Conservation (phyloP, 2,888 invertebrate genomes). For the Agriopis aurantiaria region DNA sequence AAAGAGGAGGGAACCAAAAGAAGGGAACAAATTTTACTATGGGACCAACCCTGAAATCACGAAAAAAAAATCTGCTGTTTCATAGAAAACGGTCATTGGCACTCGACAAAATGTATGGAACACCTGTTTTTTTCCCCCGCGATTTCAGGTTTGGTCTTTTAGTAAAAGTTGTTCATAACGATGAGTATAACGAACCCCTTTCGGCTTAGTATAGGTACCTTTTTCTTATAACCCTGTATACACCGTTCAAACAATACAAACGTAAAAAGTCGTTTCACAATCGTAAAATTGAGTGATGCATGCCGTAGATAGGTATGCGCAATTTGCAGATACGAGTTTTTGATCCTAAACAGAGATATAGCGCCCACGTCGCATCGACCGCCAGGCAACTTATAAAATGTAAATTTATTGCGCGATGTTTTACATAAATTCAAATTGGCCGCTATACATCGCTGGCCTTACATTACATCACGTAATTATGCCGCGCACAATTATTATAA, state of each 20-base stretch:
- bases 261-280: slow-evolving; percentile 25
- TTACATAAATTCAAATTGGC: slow-evolving; percentile 84
- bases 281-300: slow-evolving; percentile 43
- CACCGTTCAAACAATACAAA: not conserved
- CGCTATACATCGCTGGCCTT: slow-evolving; percentile 76
- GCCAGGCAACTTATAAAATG: slow-evolving; percentile 81
- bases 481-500: slow-evolving; percentile 83
- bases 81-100: no score
- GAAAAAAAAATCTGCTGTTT: no score
- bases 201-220: no score
- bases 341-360: slow-evolving; percentile 80
- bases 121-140: no score
- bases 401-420: slow-evolving; percentile 84
- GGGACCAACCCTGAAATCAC: no score
- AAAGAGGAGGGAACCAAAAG: no score
- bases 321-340: slow-evolving; percentile 71
- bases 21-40: no score
- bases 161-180: no score
- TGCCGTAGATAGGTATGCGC: slow-evolving; percentile 61
- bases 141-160: no score
- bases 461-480: slow-evolving; percentile 83
- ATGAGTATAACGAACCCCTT: no score
- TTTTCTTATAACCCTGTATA: no score
- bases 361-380: slow-evolving; percentile 67
- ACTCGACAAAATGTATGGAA: no score